Percentiles rank a stretch among this genome's conserved stretches.
phyloP scores from a whole-genome alignment of 2,113 vertebrate species.

The Bothrops jararaca region DNA sequence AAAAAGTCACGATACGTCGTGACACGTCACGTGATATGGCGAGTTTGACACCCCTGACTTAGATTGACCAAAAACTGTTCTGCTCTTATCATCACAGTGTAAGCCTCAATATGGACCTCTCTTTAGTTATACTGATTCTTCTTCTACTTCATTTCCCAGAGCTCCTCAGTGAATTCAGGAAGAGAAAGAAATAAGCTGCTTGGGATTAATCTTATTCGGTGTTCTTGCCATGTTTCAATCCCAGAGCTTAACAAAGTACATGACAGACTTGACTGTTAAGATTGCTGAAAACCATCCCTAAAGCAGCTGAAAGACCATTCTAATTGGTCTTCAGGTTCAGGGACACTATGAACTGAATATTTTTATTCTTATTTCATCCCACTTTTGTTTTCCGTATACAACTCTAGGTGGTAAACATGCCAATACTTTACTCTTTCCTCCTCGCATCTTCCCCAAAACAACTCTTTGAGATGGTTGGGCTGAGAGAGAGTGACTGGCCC shows the following conservation, averaged over 20 bases:
- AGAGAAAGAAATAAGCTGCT: neutral
- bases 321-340: neutral
- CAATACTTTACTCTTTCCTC: neutral
- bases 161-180: neutral
- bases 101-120: neutral
- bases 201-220: neutral
- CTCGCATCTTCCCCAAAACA: neutral
- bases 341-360: neutral
- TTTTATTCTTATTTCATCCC: neutral
- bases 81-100: neutral
- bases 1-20: too few species aligned
- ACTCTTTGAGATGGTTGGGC: neutral
- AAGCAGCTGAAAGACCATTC: neutral
- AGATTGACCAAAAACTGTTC: neutral
- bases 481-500: neutral
- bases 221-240: neutral
- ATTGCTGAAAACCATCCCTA: neutral
- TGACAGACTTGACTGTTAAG: neutral
- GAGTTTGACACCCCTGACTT: too few species aligned
- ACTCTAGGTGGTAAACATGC: neutral
- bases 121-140: neutral
- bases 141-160: neutral
- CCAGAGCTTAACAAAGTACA: neutral
- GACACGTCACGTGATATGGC: too few species aligned
- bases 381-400: neutral